Evolutionary conservation across 2,888 invertebrate genomes (phyloP).

Genomic region (Stictocephala bisonia): DNA sequence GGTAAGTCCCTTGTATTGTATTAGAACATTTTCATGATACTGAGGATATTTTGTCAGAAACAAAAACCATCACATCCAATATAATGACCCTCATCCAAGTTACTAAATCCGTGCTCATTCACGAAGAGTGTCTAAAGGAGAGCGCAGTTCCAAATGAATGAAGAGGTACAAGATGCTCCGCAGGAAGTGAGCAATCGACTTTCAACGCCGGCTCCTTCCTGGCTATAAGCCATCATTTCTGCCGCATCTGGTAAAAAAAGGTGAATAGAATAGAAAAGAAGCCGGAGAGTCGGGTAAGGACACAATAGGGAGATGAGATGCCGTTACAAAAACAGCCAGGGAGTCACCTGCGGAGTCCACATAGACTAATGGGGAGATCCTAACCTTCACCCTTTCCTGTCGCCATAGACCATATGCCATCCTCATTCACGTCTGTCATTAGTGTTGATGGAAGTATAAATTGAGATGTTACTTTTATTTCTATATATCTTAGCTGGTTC

Average conservation of each 20-base stretch:
- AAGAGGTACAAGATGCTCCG: conserved; percentile 30
- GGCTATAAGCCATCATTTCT: conserved; percentile 30
- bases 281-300: neutral
- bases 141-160: too few relatives aligned
- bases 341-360: conserved; percentile 32
- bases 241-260: neutral
- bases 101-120: too few relatives aligned
- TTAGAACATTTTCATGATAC: too few relatives aligned
- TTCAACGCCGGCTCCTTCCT: conserved; percentile 19
- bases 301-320: neutral
- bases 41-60: too few relatives aligned
- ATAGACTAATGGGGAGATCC: conserved; percentile 20
- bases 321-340: conserved; percentile 34
- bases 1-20: too few relatives aligned
- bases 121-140: too few relatives aligned
- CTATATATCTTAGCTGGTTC: too few relatives aligned
- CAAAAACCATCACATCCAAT: too few relatives aligned
- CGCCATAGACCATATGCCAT: conserved; percentile 8
- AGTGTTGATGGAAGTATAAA: neutral
- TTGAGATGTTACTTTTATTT: neutral
- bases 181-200: conserved; percentile 36
- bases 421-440: conserved; percentile 22
- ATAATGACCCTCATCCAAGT: too few relatives aligned
- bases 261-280: conserved; percentile 32
- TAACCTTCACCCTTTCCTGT: neutral